Percentiles rank a stretch among this genome's conserved stretches.
phyloP scores from a whole-genome alignment of 2,888 invertebrate species.

The Caradrina kadenii region DNA sequence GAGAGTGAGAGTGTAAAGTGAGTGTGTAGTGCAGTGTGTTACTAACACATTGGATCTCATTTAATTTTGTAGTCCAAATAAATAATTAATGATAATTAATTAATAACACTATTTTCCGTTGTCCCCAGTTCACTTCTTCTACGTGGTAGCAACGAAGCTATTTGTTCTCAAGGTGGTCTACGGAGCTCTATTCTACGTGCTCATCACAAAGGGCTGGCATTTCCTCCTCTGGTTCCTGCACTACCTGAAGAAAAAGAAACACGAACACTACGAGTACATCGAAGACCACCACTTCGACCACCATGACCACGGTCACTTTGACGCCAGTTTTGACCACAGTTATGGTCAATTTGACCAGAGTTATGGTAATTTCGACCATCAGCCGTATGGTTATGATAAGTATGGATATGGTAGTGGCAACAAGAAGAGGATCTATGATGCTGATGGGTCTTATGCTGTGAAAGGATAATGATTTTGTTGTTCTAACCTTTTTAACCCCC shows the following conservation, averaged over 20 bases:
- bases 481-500: too few species aligned
- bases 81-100: too few species aligned
- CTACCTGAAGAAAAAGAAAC: constrained; percentile 80
- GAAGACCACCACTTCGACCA: constrained; percentile 73
- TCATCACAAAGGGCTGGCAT: constrained; percentile 82
- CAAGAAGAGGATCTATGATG: constrained; percentile 77
- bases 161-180: constrained; percentile 83
- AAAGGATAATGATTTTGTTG: constrained; percentile 55
- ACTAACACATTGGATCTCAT: too few species aligned
- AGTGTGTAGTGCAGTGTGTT: too few species aligned
- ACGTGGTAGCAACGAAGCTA: constrained; percentile 83
- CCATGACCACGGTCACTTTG: constrained; percentile 52
- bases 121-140: constrained; percentile 85
- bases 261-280: constrained; percentile 75
- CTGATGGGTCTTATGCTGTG: constrained; percentile 85
- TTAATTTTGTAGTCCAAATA: too few species aligned
- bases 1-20: too few species aligned
- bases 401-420: constrained; percentile 47
- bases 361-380: constrained; percentile 46
- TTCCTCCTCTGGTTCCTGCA: constrained; percentile 83
- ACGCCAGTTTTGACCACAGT: constrained; percentile 38
- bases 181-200: constrained; percentile 79
- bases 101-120: constrained; percentile 53
- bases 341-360: constrained; percentile 62
- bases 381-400: constrained; percentile 58